These are phyloP conservation scores for Clarias gariepinus DNA, from an alignment of 2,113 vertebrate species.

Conservation along the genomic window DNA sequence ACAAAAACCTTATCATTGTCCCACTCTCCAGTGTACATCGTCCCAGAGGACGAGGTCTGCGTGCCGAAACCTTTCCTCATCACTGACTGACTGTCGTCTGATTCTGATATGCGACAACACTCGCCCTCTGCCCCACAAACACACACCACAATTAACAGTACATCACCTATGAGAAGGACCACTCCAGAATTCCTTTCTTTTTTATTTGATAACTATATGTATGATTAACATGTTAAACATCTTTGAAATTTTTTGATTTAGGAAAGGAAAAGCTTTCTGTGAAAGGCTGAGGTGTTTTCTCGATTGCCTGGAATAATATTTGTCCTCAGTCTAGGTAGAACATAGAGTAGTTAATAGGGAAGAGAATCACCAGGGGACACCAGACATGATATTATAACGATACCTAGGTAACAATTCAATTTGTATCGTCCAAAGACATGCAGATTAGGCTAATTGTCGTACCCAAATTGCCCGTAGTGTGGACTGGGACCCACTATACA, in stretches of 20 bases:
- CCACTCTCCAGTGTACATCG: conserved; percentile 77
- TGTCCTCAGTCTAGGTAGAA: background rate
- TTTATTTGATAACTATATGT: background rate
- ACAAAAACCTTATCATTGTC: conserved; percentile 74
- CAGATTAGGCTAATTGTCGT: too few species aligned
- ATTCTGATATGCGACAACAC: conserved; percentile 60
- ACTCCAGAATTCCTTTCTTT: background rate
- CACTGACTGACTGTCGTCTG: conserved; percentile 60
- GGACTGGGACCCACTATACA: too few species aligned
- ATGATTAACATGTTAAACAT: background rate
- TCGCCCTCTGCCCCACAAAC: conserved; percentile 68
- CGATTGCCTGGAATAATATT: background rate
- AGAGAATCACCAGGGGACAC: too few species aligned
- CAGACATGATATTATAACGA: too few species aligned
- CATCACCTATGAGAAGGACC: background rate
- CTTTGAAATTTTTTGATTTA: background rate
- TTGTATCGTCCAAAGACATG: too few species aligned
- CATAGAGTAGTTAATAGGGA: too few species aligned
- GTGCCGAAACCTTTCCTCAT: conserved; percentile 74
- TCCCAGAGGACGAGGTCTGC: conserved; percentile 69
- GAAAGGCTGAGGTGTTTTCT: background rate
- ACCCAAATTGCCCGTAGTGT: too few species aligned
- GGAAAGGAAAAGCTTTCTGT: background rate
- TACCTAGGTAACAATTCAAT: too few species aligned
- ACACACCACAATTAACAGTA: background rate